A percentile compares a stretch with the other conserved stretches of the same genome.
These are phyloP conservation scores for Cavia porcellus DNA, from an alignment of 2,113 vertebrate genomes.

Conservation along the genomic window DNA sequence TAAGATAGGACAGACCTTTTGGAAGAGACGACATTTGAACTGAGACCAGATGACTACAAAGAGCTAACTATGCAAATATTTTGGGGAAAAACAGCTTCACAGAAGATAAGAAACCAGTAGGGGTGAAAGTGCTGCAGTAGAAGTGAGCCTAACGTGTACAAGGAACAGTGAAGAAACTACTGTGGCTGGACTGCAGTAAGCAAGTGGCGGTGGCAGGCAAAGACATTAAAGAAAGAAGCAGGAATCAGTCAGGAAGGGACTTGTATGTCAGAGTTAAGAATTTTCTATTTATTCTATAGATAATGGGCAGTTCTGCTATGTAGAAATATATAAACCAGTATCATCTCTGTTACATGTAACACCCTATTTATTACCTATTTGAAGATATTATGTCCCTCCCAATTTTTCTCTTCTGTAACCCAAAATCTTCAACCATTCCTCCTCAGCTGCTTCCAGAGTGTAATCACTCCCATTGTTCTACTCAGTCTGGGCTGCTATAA, in stretches of 20 bases:
- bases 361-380: constrained; percentile 16
- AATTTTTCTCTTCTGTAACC: neutral
- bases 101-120: neutral
- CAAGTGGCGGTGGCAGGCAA: neutral
- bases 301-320: neutral
- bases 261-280: neutral
- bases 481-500: neutral
- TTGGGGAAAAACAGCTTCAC: neutral
- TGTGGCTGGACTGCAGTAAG: neutral
- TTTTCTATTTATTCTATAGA: neutral
- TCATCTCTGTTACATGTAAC: neutral
- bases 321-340: neutral
- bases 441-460: neutral
- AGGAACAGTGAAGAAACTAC: neutral
- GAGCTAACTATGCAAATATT: neutral
- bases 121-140: neutral
- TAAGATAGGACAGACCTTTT: neutral
- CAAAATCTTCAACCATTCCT: constrained; percentile 40
- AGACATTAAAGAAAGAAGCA: constrained; percentile 6
- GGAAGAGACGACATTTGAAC: neutral
- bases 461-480: neutral
- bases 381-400: neutral
- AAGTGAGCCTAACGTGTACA: neutral
- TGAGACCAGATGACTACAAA: constrained; percentile 8
- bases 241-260: neutral